Conservation (phyloP, 2,797 vertebrate species). For the Dendrocincla fuliginosa region DNA sequence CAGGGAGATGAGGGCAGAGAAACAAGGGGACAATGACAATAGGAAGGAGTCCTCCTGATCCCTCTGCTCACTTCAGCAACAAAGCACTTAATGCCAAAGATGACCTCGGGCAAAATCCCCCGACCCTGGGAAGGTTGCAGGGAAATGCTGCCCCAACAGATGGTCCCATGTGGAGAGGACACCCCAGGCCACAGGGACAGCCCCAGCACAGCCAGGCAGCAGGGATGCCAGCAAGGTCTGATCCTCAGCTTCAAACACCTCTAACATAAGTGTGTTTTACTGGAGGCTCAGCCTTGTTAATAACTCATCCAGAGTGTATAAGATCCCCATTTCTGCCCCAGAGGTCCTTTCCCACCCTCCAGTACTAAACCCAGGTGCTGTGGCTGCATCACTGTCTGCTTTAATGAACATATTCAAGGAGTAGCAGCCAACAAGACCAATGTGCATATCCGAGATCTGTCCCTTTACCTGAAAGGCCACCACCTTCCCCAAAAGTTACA, state of each 20-base stretch:
- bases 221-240: background rate
- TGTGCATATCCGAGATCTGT: background rate
- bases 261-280: background rate
- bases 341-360: background rate
- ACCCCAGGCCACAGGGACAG: background rate
- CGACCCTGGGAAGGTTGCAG: background rate
- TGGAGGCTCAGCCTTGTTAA: background rate
- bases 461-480: background rate
- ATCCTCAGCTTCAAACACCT: background rate
- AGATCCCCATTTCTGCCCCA: background rate
- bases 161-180: fast-evolving
- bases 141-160: background rate
- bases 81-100: background rate
- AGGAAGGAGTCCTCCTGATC: background rate
- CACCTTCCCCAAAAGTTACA: background rate
- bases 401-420: background rate
- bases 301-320: background rate
- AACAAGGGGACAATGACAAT: background rate
- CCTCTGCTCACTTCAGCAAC: background rate
- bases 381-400: background rate
- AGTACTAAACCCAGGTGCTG: background rate
- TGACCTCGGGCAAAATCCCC: background rate
- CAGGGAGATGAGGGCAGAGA: background rate
- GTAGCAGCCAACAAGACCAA: background rate
- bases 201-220: background rate